Base-by-base conservation (phyloP, 2,797 vertebrate genomes). In the Brachyrhaphis roseni region DNA sequence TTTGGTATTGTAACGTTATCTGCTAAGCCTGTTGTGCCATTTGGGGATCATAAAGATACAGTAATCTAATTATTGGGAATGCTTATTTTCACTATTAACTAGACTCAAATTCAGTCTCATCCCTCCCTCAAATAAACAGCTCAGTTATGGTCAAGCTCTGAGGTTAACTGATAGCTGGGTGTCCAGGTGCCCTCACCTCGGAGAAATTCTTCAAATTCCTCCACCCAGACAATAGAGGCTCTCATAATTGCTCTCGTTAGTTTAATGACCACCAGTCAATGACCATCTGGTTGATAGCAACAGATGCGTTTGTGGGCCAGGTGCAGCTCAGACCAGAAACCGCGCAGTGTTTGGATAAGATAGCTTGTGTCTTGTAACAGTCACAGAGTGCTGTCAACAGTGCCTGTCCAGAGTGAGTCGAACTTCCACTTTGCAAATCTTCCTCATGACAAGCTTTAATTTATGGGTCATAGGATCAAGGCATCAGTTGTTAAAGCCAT, bases 201-300 rank as follows among this genome's bases (percentile, higher is more conserved):
- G 46, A 92, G 62, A 87, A 87, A 94, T 94, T 95, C 90, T 90
- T 93, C 18, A 89, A 74, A 93, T 93, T 95, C 87, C 91, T 90
- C 90, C 79, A 82, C 87, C 78, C 77, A 78, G 85, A 87, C 90
- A 75, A 85, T 84, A 47, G 89, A 86, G 84, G 57, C 80, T 89
- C 78, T 88, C 83, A 81, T 91, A 92, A 94, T 93, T 93, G 88
- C 87, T 78, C 87, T 92, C 78, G 88, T 95, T 93, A 92, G 84
- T 66, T 94, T 86, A 93, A 94, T 88, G 74, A 82, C 78, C 82
- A 89, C 77, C 88, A n/a, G n/a, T n/a, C n/a, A n/a, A n/a, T n/a
- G n/a, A n/a, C n/a, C n/a, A n/a, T n/a, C 34, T 72, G 71, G 81
- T 72, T 71, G n/a, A 83, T 79, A 72, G 84, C 53, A 73, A 85